Evolutionary conservation across 2,113 vertebrate species (phyloP).

Genomic region (Oryctolagus cuniculus): DNA sequence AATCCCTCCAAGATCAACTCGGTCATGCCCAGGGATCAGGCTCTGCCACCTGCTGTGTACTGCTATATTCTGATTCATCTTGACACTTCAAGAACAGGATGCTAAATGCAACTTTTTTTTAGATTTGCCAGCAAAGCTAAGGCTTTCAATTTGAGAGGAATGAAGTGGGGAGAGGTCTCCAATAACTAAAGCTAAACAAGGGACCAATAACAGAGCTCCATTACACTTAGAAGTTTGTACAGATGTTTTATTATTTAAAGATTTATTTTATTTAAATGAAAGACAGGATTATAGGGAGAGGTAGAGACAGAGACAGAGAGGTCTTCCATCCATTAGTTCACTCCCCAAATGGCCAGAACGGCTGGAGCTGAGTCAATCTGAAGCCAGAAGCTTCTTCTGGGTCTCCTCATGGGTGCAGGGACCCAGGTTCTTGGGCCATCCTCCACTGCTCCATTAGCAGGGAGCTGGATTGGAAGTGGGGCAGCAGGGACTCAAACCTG

Average conservation of each 20-base stretch:
- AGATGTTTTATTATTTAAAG: background rate
- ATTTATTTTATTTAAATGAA: too few species aligned
- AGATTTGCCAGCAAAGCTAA: background rate
- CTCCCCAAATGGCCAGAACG: too few species aligned
- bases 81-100: background rate
- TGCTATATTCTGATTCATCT: background rate
- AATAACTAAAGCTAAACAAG: background rate
- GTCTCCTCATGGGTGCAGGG: too few species aligned
- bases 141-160: background rate
- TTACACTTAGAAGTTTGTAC: background rate
- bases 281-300: too few species aligned
- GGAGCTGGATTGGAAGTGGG: too few species aligned
- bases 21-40: background rate
- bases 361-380: too few species aligned
- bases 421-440: too few species aligned
- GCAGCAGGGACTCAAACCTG: too few species aligned
- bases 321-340: too few species aligned
- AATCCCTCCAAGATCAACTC: constrained; percentile 1
- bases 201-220: background rate
- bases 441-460: too few species aligned
- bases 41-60: background rate
- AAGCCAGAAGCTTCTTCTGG: too few species aligned
- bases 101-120: background rate
- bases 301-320: too few species aligned
- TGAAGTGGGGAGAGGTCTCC: background rate